Base-by-base conservation (phyloP, 2,113 vertebrate species). In the Callospermophilus lateralis region DNA sequence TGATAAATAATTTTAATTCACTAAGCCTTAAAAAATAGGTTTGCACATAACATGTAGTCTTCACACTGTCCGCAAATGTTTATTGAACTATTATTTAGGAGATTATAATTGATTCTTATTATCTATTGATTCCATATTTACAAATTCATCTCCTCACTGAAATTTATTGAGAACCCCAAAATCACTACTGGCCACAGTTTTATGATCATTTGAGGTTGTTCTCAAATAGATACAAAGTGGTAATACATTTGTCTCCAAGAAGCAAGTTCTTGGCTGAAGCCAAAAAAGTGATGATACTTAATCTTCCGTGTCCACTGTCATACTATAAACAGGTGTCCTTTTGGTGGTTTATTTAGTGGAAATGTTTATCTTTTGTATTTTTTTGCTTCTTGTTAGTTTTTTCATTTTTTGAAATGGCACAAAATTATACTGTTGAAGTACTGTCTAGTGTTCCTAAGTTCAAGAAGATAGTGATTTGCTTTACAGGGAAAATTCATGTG, bases 1-100 rank as follows among this genome's bases (percentile, higher is more conserved):
- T 80, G 89, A 39, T 70, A 80, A 90, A 73, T 28, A 77, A 85
- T 94, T 63, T 96, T 55, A 86, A 76, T 65, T 84, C 63, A 88
- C 0, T 65, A 53, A 95, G 32, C 3, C 2, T 37, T 76, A 20
- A 92, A 42, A 80, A 81, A 42, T 48, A 80, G 30, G 20, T 77
- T 72, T 61, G 24, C 19, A 51, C 17, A 61, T 17, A 32, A 42
- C 39, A 74, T 22, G 3, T 15, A 28, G 48, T 76, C 37, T 89
- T 80, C 39, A 48, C 74, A 28, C 12, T 84, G 8, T 70, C n/a
- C 63, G 45, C n/a, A 90, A 72, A 93, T 53, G 67, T 90, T 48
- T 80, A 91, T 53, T 74, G 63, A 93, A 39, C 55, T 78, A 15
- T 26, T 68, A 61, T 55, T 93, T 63, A 92, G 28, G 81, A 87